These are phyloP conservation scores for Noctua janthina DNA, from an alignment of 2,888 invertebrate genomes.

Conservation along the genomic window DNA sequence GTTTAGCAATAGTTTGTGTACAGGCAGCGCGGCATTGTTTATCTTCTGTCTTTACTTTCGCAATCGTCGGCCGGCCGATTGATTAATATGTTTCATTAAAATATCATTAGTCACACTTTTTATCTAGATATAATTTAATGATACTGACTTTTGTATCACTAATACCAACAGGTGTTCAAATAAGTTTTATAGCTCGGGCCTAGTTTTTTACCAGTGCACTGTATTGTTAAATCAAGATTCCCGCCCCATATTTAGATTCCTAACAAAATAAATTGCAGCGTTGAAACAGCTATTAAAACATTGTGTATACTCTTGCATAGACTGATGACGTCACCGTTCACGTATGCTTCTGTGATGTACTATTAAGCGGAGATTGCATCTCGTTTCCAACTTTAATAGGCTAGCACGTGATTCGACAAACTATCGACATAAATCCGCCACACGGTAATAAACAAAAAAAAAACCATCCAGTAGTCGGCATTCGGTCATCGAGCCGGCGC, in stretches of 20 bases:
- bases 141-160: slow-evolving; percentile 41
- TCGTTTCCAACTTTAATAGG: slow-evolving; percentile 54
- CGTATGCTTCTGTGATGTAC: slow-evolving; percentile 25
- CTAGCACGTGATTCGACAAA: slow-evolving; percentile 59
- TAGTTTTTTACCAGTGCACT: slow-evolving; percentile 47
- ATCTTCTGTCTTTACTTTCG: slow-evolving; percentile 59
- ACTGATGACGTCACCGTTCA: slow-evolving; percentile 12
- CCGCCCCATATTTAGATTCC: slow-evolving; percentile 39
- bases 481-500: slow-evolving; percentile 70
- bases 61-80: slow-evolving; percentile 49
- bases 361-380: slow-evolving; percentile 50
- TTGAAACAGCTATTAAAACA: slow-evolving; percentile 18
- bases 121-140: slow-evolving; percentile 60
- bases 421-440: slow-evolving; percentile 71
- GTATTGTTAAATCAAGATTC: slow-evolving; percentile 37
- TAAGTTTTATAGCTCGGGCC: slow-evolving; percentile 43
- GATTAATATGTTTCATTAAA: slow-evolving; percentile 69
- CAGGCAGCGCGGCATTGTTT: slow-evolving; percentile 58
- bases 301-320: slow-evolving; percentile 1
- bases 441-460: slow-evolving; percentile 76
- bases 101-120: slow-evolving; percentile 65
- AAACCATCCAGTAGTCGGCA: slow-evolving; percentile 77
- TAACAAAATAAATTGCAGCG: slow-evolving; percentile 47
- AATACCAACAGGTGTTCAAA: slow-evolving; percentile 59
- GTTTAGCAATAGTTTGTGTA: slow-evolving; percentile 47